These are phyloP conservation scores for Neodiprion virginianus DNA, from an alignment of 1,140 invertebrate genomes.

Conservation along the genomic window DNA sequence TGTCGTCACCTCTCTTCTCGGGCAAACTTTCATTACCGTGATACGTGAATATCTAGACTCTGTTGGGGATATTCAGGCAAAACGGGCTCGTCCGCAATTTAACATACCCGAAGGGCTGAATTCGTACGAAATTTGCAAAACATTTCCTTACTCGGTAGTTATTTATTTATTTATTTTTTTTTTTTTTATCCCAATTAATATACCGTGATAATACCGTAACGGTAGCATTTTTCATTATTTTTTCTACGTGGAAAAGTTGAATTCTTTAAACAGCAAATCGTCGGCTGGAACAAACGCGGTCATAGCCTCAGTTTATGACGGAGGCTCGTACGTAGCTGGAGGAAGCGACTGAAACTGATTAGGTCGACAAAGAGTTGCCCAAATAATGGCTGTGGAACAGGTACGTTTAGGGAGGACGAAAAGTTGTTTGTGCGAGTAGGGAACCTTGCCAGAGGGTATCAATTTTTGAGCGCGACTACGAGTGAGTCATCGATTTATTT, in stretches of 20 bases:
- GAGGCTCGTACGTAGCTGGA: constrained; percentile 80
- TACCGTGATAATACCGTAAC: background rate
- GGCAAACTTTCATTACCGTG: constrained; percentile 85
- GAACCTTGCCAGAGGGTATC: constrained; percentile 65
- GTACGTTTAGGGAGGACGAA: constrained; percentile 44
- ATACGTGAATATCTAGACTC: constrained; percentile 86
- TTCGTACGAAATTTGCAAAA: constrained; percentile 68
- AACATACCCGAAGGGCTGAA: constrained; percentile 75
- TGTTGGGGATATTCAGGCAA: constrained; percentile 81
- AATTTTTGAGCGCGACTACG: constrained; percentile 40
- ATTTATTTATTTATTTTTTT: background rate
- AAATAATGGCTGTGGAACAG: constrained; percentile 81
- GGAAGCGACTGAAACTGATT: constrained; percentile 79
- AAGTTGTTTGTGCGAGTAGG: constrained; percentile 51
- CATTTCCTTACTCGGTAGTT: constrained; percentile 67
- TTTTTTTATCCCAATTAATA: too few relatives aligned
- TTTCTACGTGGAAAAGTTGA: constrained; percentile 65
- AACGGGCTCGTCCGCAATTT: constrained; percentile 77
- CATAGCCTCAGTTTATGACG: constrained; percentile 77
- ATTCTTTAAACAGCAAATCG: constrained; percentile 69
- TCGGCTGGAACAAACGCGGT: constrained; percentile 81
- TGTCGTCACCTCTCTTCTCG: constrained; percentile 49
- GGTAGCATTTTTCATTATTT: constrained; percentile 15
- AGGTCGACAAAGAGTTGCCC: constrained; percentile 83
- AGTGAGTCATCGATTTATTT: too few relatives aligned